Evolutionary conservation across 2,797 vertebrate species (phyloP).

Genomic region (Onychomys leucogaster): DNA sequence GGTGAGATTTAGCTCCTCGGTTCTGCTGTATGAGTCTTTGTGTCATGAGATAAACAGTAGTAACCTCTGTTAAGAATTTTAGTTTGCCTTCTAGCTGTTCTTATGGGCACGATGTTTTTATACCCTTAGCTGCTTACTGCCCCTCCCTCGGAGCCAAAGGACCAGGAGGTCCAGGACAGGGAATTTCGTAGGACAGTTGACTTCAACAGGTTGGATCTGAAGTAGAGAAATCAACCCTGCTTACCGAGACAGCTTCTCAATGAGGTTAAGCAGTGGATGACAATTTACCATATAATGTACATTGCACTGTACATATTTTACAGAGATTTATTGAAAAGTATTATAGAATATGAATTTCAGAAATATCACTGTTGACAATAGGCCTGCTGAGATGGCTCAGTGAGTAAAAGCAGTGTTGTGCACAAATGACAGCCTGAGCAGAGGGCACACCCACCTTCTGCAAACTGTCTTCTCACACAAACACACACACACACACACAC

Average conservation of each 20-base stretch:
- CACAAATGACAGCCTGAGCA: neutral
- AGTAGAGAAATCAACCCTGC: neutral
- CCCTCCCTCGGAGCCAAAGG: neutral
- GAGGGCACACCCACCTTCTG: neutral
- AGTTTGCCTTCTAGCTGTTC: neutral
- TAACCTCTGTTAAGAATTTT: neutral
- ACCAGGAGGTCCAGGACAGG: neutral
- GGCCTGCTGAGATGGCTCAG: neutral
- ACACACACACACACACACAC: neutral
- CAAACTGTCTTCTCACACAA: neutral
- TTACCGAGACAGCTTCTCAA: neutral
- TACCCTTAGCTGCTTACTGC: neutral
- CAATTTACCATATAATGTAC: neutral
- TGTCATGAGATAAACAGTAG: too few relatives aligned
- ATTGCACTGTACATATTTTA: neutral
- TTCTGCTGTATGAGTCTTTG: neutral
- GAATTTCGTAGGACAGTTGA: neutral
- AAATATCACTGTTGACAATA: neutral
- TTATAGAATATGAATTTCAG: conserved; percentile 43
- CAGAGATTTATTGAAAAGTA: conserved; percentile 35
- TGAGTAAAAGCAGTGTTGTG: neutral
- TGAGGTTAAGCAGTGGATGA: neutral
- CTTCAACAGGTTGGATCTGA: neutral
- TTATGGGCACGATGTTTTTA: neutral
- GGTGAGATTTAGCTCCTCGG: neutral